These are phyloP conservation scores for Australoheros scitulus DNA, from an alignment of 2,113 vertebrate species.

Conservation along the genomic window DNA sequence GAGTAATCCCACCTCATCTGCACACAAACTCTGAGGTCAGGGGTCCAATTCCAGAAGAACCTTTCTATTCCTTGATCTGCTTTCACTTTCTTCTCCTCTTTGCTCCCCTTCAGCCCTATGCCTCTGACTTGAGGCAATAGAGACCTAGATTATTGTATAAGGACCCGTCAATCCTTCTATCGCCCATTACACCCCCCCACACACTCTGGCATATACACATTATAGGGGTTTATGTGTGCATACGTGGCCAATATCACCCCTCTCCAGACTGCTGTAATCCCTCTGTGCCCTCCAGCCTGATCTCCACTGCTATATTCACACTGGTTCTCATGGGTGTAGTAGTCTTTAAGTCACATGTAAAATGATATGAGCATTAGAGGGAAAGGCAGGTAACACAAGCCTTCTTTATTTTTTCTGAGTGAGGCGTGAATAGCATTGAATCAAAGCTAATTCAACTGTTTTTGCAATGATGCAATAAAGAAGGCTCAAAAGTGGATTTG, in stretches of 20 bases:
- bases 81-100: constrained; percentile 27
- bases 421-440: constrained; percentile 1
- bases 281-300: constrained; percentile 55
- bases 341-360: constrained; percentile 48
- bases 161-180: constrained; percentile 49
- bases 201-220: constrained; percentile 19
- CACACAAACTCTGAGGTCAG: constrained; percentile 33
- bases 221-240: constrained; percentile 16
- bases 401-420: constrained; percentile 17
- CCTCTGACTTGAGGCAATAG: constrained; percentile 22
- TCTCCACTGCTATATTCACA: constrained; percentile 37
- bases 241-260: constrained; percentile 51
- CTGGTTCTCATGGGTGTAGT: constrained; percentile 57
- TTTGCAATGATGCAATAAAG: constrained; percentile 13
- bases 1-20: constrained; percentile 3
- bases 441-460: constrained; percentile 24
- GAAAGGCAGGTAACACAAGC: constrained; percentile 26
- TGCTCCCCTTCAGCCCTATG: constrained; percentile 13
- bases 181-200: constrained; percentile 38
- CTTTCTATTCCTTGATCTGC: constrained; percentile 42
- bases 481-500: not conserved
- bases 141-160: constrained; percentile 53
- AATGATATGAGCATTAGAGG: constrained; percentile 46
- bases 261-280: constrained; percentile 69
- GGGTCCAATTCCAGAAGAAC: constrained; percentile 46